Evolutionary conservation across 2,888 invertebrate genomes (phyloP).

Genomic region (Erebia ligea): DNA sequence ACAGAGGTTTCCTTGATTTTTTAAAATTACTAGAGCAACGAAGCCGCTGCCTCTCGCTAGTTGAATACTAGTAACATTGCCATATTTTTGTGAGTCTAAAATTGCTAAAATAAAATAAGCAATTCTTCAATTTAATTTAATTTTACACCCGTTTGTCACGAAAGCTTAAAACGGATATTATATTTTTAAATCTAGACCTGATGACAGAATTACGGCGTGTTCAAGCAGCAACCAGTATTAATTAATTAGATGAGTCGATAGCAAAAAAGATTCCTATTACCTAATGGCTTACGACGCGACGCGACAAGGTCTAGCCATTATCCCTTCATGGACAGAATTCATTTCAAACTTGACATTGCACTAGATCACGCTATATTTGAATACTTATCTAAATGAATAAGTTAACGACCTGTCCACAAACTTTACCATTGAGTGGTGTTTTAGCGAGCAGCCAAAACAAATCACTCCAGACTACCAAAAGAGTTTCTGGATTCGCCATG

Average conservation of each 20-base stretch:
- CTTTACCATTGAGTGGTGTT: too few species aligned
- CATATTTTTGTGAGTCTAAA: not conserved
- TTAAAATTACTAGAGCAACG: too few species aligned
- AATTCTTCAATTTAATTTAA: not conserved
- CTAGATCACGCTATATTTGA: constrained; percentile 16
- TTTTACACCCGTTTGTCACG: constrained; percentile 14
- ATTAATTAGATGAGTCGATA: constrained; percentile 77
- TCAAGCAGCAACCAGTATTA: constrained; percentile 75
- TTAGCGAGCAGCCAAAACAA: too few species aligned
- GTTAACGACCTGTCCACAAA: not conserved
- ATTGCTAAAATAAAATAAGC: not conserved
- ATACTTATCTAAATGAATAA: not conserved
- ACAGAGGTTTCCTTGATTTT: too few species aligned
- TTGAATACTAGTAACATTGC: too few species aligned
- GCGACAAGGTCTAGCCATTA: constrained; percentile 40
- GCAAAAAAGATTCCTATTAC: constrained; percentile 58
- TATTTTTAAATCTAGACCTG: constrained; percentile 56
- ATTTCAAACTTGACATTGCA: constrained; percentile 8
- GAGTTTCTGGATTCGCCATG: too few species aligned
- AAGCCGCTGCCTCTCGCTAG: too few species aligned
- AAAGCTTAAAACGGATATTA: constrained; percentile 29
- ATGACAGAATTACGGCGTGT: constrained; percentile 73
- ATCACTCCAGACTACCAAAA: too few species aligned
- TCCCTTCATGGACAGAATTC: not conserved
- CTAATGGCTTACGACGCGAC: constrained; percentile 56